These are phyloP conservation scores for Suncus etruscus DNA, from an alignment of 2,113 vertebrate species.

Conservation along the genomic window DNA sequence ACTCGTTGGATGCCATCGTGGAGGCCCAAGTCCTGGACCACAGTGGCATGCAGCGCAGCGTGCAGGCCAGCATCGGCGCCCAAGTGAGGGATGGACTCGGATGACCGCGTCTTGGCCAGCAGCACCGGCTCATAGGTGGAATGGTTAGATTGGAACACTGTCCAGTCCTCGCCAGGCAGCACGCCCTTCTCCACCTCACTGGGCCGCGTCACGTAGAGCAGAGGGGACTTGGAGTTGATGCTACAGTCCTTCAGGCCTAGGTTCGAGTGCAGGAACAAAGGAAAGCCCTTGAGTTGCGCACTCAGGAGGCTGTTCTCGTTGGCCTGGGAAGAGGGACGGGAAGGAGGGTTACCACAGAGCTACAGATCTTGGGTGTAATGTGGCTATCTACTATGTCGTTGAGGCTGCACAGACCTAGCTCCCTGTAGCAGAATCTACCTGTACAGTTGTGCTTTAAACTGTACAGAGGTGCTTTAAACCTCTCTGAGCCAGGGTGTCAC, in stretches of 20 bases:
- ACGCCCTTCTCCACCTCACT: slow-evolving; percentile 95
- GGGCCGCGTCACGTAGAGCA: slow-evolving; percentile 95
- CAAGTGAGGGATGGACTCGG: slow-evolving; percentile 93
- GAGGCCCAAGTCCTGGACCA: slow-evolving; percentile 98
- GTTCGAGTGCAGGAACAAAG: slow-evolving; percentile 97
- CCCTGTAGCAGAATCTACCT: no score
- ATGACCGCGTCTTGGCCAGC: slow-evolving; percentile 96
- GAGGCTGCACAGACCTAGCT: neutral
- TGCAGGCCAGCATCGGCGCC: slow-evolving; percentile 92
- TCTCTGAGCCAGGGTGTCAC: neutral
- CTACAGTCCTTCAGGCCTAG: slow-evolving; percentile 97
- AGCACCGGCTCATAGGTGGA: slow-evolving; percentile 97
- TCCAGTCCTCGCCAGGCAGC: slow-evolving; percentile 98
- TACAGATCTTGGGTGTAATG: neutral
- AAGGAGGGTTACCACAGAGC: neutral
- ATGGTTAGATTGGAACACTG: slow-evolving; percentile 98
- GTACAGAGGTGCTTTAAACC: neutral
- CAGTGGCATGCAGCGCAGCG: slow-evolving; percentile 95
- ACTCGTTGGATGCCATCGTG: slow-evolving; percentile 98
- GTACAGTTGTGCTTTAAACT: no score
- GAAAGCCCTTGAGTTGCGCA: slow-evolving; percentile 98
- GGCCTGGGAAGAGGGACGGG: slow-evolving; percentile 85
- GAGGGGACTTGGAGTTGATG: slow-evolving; percentile 96
- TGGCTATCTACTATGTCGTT: no score
- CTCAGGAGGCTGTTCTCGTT: slow-evolving; percentile 99